Evolutionary conservation across 2,888 invertebrate species (phyloP).

Genomic region (Alsophila aescularia): DNA sequence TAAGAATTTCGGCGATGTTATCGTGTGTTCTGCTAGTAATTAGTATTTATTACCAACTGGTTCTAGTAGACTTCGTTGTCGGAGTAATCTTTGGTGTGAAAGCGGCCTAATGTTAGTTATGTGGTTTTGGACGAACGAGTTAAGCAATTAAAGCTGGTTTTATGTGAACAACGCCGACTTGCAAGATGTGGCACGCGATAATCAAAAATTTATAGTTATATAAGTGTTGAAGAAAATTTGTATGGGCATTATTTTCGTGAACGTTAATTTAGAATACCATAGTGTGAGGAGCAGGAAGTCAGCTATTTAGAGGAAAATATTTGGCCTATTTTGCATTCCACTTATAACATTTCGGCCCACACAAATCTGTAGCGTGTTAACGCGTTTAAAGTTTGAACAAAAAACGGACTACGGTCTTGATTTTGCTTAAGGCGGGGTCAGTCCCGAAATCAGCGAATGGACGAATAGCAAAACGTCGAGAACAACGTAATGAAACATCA

Average conservation of each 20-base stretch:
- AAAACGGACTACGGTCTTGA: conserved; percentile 67
- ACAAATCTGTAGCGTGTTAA: conserved; percentile 71
- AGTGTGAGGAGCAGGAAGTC: conserved; percentile 11
- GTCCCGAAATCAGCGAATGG: too few species aligned
- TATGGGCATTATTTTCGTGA: conserved; percentile 37
- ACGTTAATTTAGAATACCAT: conserved; percentile 15
- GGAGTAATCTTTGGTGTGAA: conserved; percentile 68
- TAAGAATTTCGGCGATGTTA: conserved; percentile 76
- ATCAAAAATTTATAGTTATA: conserved; percentile 66
- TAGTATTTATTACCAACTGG: conserved; percentile 79
- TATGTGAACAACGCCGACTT: conserved; percentile 64
- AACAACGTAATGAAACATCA: too few species aligned
- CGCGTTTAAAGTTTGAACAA: conserved; percentile 46
- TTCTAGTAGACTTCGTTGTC: conserved; percentile 44
- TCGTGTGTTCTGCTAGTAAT: conserved; percentile 82
- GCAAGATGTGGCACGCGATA: conserved; percentile 72
- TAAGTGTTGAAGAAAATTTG: conserved; percentile 54
- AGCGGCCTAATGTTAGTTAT: conserved; percentile 72
- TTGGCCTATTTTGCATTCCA: conserved; percentile 34
- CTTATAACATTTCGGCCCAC: conserved; percentile 51
- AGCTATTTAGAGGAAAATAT: conserved; percentile 28
- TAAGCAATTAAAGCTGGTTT: conserved; percentile 78
- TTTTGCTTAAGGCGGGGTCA: too few species aligned
- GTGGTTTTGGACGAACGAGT: conserved; percentile 68
- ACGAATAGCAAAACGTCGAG: too few species aligned